phyloP scores from a whole-genome alignment of 1,140 invertebrate genomes.

The Neodiprion fabricii region DNA sequence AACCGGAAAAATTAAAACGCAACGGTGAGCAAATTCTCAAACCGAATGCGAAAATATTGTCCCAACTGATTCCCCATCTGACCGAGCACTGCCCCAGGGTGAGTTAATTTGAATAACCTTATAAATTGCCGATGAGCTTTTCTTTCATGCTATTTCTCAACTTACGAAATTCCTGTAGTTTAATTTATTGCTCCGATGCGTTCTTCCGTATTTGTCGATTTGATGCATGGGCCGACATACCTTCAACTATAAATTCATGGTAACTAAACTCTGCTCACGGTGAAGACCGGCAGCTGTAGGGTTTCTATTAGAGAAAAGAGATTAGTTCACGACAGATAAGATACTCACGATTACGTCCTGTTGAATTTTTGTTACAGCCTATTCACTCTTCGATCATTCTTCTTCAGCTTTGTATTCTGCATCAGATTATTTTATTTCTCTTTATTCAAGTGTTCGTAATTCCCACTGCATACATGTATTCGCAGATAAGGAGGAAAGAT shows the following conservation, averaged over 20 bases:
- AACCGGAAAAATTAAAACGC: conserved; percentile 15
- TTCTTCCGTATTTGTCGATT: neutral
- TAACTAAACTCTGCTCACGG: too few species aligned
- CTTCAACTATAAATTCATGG: too few species aligned
- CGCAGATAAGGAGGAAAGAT: neutral
- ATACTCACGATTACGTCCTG: too few species aligned
- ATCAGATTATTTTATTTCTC: too few species aligned
- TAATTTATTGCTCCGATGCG: neutral
- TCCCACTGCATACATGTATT: neutral
- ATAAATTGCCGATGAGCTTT: neutral
- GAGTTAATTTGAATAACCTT: conserved; percentile 25
- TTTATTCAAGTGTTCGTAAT: neutral
- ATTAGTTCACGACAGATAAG: too few species aligned
- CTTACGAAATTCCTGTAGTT: neutral
- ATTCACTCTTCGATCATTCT: too few species aligned
- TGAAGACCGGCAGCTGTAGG: too few species aligned
- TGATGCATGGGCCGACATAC: neutral
- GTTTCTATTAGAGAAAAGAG: too few species aligned
- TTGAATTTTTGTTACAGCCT: too few species aligned
- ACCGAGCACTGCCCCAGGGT: conserved; percentile 62
- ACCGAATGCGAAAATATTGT: conserved; percentile 57
- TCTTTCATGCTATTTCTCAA: neutral
- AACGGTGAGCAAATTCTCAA: conserved; percentile 52
- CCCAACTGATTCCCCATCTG: conserved; percentile 58
- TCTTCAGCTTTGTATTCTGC: too few species aligned